Evolutionary conservation across 2,113 vertebrate genomes (phyloP).

Genomic region (Bos javanicus): DNA sequence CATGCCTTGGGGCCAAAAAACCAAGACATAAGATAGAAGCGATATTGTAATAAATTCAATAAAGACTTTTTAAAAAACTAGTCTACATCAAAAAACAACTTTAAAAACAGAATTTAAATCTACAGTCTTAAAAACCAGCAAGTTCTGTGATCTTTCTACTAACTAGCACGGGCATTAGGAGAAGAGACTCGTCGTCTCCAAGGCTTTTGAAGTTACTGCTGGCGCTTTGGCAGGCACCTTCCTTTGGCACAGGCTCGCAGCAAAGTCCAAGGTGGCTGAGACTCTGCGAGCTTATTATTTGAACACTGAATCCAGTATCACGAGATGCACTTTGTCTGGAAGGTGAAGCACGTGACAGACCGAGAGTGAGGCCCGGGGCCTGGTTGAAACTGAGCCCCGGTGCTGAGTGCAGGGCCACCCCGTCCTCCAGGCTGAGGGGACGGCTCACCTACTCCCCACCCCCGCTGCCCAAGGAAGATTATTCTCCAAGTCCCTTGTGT

Average conservation of each 20-base stretch:
- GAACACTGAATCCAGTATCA: background rate
- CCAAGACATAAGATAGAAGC: background rate
- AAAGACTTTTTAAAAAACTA: background rate
- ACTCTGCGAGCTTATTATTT: background rate
- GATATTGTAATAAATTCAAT: background rate
- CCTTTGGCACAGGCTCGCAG: background rate
- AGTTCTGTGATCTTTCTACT: background rate
- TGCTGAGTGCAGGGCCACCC: no score
- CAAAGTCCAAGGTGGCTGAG: background rate
- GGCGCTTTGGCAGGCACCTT: background rate
- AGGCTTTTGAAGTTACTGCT: background rate
- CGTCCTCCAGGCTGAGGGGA: background rate
- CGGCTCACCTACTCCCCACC: rapidly evolving
- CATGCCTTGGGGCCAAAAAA: background rate
- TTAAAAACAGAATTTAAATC: background rate
- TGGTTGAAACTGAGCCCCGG: background rate
- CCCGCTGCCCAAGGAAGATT: background rate
- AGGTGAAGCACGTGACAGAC: background rate
- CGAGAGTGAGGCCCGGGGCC: background rate
- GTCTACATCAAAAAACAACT: background rate
- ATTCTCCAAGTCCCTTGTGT: background rate
- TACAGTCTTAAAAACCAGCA: background rate
- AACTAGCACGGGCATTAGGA: background rate
- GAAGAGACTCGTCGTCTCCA: background rate
- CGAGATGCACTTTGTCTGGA: background rate